A percentile compares a stretch with the other conserved stretches of the same genome.
Conservation (phyloP, 2,797 vertebrate species). For the Coilia nasus region DNA sequence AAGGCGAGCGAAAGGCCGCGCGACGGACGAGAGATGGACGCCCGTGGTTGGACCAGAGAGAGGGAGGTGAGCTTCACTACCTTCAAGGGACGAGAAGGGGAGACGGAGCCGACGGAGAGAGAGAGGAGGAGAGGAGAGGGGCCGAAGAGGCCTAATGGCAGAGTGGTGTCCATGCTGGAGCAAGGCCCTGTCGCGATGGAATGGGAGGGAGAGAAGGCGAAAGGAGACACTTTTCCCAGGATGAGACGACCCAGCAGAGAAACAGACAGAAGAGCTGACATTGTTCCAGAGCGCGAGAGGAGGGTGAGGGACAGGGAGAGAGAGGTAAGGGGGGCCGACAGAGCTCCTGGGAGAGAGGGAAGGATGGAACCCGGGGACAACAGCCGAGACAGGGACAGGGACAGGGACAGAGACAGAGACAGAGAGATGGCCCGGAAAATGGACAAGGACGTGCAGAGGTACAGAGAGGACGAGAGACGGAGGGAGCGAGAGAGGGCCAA, state of each 20-base stretch:
- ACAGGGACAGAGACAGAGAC: slow-evolving; percentile 48
- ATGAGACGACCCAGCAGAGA: slow-evolving; percentile 56
- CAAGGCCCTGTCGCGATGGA: slow-evolving; percentile 42
- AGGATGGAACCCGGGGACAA: slow-evolving; percentile 8
- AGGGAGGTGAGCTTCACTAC: slow-evolving; percentile 46
- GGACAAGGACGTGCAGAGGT: slow-evolving; percentile 51
- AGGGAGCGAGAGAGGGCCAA: slow-evolving; percentile 57
- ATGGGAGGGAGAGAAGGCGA: slow-evolving; percentile 51
- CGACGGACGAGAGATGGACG: slow-evolving; percentile 60
- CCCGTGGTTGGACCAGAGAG: slow-evolving; percentile 49
- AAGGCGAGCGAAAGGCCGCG: slow-evolving; percentile 36
- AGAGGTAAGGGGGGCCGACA: slow-evolving; percentile 38
- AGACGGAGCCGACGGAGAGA: slow-evolving; percentile 61
- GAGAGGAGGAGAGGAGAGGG: slow-evolving; percentile 55
- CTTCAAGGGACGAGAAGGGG: slow-evolving; percentile 54
- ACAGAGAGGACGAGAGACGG: slow-evolving; percentile 52
- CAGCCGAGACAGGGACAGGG: slow-evolving; percentile 36
- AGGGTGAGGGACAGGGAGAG: slow-evolving; percentile 36
- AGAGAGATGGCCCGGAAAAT: slow-evolving; percentile 38
- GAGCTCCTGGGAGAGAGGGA: slow-evolving; percentile 29
- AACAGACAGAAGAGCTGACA: slow-evolving; percentile 34
- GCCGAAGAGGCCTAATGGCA: slow-evolving; percentile 56
- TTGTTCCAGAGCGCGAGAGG: slow-evolving; percentile 29
- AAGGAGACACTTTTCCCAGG: slow-evolving; percentile 73
- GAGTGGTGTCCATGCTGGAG: slow-evolving; percentile 48